Base-by-base conservation (phyloP, 2,113 vertebrate genomes). In the Pachycephala philippinensis region DNA sequence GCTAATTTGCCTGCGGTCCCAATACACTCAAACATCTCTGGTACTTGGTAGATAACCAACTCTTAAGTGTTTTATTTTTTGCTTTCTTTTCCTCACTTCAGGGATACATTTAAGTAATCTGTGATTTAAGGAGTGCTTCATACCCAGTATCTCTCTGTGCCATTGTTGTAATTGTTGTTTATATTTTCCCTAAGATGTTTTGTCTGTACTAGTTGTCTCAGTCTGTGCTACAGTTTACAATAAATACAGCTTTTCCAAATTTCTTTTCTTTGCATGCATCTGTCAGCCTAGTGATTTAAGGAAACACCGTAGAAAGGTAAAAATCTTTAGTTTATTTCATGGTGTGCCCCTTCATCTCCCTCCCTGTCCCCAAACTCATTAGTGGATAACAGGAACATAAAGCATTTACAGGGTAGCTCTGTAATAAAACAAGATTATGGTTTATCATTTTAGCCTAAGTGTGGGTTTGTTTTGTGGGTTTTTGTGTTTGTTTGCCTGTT, bases 251-350 rank as follows among this genome's bases (percentile, higher is more conserved):
- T 98, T 93, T 97, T 96, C 91, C 77, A 84, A 97, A 97, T 97
- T 97, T 97, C 84, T 92, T 98, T 96, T 97, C 96, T 98, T 98
- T 97, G 97, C 98, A 98, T 84, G 98, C 99, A 96, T 98, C 98
- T 98, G 5, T 98, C 99, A 99, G 99, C 99, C 99, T 99, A 99
- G 99, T 95, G 99, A 99, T 98, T 99, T 99, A 99, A 99, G 99
- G 98, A 99, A 99, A 95, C 99, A 99, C 87, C 99, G 99, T 98
- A 99, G 99, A 99, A 99, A 99, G 99, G 99, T 99, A 99, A 98
- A 90, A 98, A 30, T 81, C 86, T 95, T 95, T 15, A 95, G 94
- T 76, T 93, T 97, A 26, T 93, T 93, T 96, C 85, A 60, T 93
- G 86, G 44, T 74, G 50, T 95, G 79, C 63, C 40, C 53, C 24